Percentiles rank a stretch among this genome's conserved stretches.
Evolutionary conservation across 2,113 vertebrate species (phyloP).

Genomic region (Phoxinus phoxinus): DNA sequence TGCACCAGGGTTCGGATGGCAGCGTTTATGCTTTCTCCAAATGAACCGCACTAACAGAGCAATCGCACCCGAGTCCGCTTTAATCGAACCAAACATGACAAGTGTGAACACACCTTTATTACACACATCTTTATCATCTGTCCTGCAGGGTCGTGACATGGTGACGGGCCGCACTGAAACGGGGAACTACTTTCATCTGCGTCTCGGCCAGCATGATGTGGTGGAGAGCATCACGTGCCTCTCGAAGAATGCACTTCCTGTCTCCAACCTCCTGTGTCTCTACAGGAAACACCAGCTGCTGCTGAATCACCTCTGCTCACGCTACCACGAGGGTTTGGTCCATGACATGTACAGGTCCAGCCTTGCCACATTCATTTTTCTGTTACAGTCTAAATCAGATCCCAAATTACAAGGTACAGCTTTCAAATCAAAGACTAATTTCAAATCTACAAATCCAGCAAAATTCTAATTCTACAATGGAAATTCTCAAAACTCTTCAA

Average conservation of each 20-base stretch:
- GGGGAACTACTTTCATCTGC: conserved; percentile 88
- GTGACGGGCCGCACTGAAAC: conserved; percentile 75
- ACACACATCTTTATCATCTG: neutral
- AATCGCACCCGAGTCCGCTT: no score
- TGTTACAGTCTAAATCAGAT: neutral
- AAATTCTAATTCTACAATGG: neutral
- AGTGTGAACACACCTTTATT: no score
- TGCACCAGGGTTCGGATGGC: no score
- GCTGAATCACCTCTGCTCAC: conserved; percentile 83
- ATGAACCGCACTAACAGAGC: no score
- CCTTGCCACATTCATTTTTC: neutral
- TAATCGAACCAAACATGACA: no score
- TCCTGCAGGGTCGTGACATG: conserved; percentile 78
- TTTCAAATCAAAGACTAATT: neutral
- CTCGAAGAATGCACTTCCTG: conserved; percentile 80
- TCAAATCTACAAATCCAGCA: neutral
- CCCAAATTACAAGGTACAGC: neutral
- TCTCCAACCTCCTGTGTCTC: conserved; percentile 84
- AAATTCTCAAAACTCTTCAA: neutral
- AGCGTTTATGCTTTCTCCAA: no score
- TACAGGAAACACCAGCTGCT: conserved; percentile 87
- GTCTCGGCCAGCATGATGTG: conserved; percentile 73
- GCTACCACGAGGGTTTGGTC: conserved; percentile 76
- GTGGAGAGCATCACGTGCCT: conserved; percentile 90
- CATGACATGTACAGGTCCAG: conserved; percentile 88